Base-by-base conservation (phyloP, 2,113 vertebrate species). In the Myanophis thanlyinensis region DNA sequence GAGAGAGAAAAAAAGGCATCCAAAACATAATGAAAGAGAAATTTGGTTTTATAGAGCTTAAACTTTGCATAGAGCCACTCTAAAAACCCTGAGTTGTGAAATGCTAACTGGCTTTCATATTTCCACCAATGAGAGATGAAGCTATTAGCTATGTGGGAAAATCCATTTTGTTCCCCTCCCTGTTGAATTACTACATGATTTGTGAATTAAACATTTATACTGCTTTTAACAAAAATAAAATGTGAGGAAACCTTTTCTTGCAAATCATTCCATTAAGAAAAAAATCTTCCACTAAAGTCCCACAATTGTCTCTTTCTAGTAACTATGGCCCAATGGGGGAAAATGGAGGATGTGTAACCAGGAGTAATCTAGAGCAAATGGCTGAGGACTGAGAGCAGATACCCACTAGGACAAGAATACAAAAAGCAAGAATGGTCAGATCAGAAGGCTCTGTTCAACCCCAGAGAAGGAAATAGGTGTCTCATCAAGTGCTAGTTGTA, bases 131-230 rank as follows among this genome's bases (percentile, higher is more conserved):
- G 84, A 80, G 73, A 54, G 52, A n/a, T 22, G 59, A 89, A 30
- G 92, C 59, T 89, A 85, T 89, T 47, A 59, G 35, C 54, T 89
- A 88, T 59, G 88, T 89, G 92, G 88, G 53, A 51, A 92, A 89
- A 92, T 89, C 88, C 73, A 86, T 88, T 92, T 89, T 92, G 92
- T 40, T 40, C 67, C 15, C n/a, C 52, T 73, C 73, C 92, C 87
- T 85, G 52, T 88, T 59, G 88, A 89, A 52, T 53, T 85, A 73
- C 88, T 88, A 89, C 52, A 89, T 89, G 73, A 92, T 89, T 89
- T 85, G 88, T 85, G 92, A 89, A 92, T 92, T 89, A 92, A 92
- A 92, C 92, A 92, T 89, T 89, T 89, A 92, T 92, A 44, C 88
- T 92, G 52, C 67, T 53, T 53, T 56, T 89, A 85, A 88, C 92